Base-by-base conservation (phyloP, 2,888 invertebrate genomes). In the Fissipunctia ypsillon region DNA sequence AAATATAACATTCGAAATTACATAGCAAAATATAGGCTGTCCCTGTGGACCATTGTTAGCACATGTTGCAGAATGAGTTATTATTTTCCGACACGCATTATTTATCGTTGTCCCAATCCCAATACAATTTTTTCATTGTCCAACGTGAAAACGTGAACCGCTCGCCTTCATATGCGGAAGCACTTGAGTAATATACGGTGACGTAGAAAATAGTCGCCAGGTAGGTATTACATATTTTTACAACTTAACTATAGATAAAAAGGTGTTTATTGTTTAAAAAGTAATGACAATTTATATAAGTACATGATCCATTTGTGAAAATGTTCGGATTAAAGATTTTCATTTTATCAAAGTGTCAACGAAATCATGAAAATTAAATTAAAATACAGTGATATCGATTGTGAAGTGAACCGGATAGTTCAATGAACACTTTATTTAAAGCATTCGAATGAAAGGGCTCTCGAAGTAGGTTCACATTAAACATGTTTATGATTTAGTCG, bases 401-500 rank as follows among this genome's bases (percentile, higher is more conserved):
- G 56, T 57, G 52, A 64, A 63, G 69, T 78, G 41, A 74, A 72
- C 64, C 56, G 52, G 76, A 76, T 85, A 88, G 87, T 88, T 90
- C 83, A 88, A 83, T 81, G 84, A 87, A 82, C 89, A 87, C 88
- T 90, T 89, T 88, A 90, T 88, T 89, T 90, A 88, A 89, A 89
- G 88, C 88, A 81, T 86, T 88, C 84, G 83, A 89, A 90, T 85
- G 88, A 88, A 90, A 89, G 87, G 87, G 87, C 87, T 88, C 77
- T 71, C 70, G 76, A 86, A 90, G 89, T 87, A 87, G 74, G 78
- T 78, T 70, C 81, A 80, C 89, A 90, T 92, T 92, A 93, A 93
- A 90, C 88, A 91, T 93, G 94, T 94, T 95, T 95, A 95, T 94
- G 94, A 95, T 95, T 94, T 91, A 93, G 92, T 90, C 90, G 84